Conservation (phyloP, 2,888 invertebrate species). For the Oscheius onirici region DNA sequence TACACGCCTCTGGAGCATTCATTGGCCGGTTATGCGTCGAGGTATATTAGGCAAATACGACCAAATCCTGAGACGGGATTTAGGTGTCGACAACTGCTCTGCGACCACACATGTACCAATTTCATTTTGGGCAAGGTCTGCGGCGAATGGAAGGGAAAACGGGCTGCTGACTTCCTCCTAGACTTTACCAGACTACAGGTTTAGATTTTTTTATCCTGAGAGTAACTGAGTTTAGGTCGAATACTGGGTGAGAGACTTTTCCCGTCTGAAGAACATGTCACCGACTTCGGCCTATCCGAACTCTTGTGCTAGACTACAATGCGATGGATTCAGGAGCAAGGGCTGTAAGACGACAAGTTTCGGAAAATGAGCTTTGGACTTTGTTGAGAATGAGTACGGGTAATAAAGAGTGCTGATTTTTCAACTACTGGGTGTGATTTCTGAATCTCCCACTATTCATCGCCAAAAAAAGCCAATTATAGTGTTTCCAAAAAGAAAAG, state of each 20-base stretch:
- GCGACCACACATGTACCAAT: conserved; percentile 67
- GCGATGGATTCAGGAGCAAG: conserved; percentile 58
- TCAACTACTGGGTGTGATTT: too few species aligned
- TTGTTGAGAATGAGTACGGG: conserved; percentile 1
- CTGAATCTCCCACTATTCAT: not conserved
- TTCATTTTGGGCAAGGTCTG: conserved; percentile 62
- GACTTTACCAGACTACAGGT: conserved; percentile 69
- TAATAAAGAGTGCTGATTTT: conserved; percentile 17
- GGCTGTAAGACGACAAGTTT: conserved; percentile 39
- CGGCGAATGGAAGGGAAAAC: conserved; percentile 51
- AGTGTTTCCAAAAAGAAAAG: too few species aligned
- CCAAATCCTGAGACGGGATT: conserved; percentile 3
- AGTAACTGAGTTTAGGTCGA: conserved; percentile 58
- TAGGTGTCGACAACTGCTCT: conserved; percentile 67
- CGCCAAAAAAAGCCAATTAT: too few species aligned
- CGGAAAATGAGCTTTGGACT: conserved; percentile 3
- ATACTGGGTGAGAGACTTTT: conserved; percentile 66
- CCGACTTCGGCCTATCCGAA: conserved; percentile 40
- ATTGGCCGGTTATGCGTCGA: conserved; percentile 59
- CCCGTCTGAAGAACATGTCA: conserved; percentile 31
- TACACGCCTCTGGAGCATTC: conserved; percentile 63
- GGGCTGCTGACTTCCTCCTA: conserved; percentile 61
- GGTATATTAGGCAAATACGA: conserved; percentile 38
- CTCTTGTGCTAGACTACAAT: conserved; percentile 61
- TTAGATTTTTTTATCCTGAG: not conserved